Conservation (phyloP, 2,888 invertebrate species). For the Drosophila paramelanica region DNA sequence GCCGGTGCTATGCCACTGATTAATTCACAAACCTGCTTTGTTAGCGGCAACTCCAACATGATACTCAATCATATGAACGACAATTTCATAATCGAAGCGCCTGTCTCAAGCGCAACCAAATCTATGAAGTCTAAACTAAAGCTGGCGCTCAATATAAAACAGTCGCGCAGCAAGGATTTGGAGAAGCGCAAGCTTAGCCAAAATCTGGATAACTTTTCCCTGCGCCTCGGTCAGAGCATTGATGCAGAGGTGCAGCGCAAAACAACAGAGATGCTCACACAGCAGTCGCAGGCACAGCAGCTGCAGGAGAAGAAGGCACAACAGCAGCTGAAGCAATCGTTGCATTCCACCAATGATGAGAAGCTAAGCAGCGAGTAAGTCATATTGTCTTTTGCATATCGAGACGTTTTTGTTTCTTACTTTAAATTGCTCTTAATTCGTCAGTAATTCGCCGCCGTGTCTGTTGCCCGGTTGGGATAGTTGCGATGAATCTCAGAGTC, state of each 20-base stretch:
- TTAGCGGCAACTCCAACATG: constrained; percentile 84
- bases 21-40: constrained; percentile 81
- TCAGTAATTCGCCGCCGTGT: constrained; percentile 83
- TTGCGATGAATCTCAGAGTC: constrained; percentile 86
- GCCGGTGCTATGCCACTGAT: constrained; percentile 52
- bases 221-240: constrained; percentile 82
- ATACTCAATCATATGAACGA: constrained; percentile 84
- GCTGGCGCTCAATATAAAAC: constrained; percentile 44
- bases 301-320: constrained; percentile 31
- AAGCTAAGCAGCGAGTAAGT: constrained; percentile 80
- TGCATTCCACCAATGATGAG: constrained; percentile 79
- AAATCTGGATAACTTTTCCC: constrained; percentile 85
- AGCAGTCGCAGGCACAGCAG: constrained; percentile 54
- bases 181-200: constrained; percentile 85
- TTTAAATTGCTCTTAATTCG: neutral
- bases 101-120: constrained; percentile 17
- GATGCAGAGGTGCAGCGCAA: constrained; percentile 74
- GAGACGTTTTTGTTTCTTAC: neutral
- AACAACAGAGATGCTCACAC: constrained; percentile 66
- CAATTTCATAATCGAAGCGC: constrained; percentile 73
- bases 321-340: constrained; percentile 65
- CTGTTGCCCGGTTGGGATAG: constrained; percentile 85
- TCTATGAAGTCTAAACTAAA: constrained; percentile 38
- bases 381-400: neutral
- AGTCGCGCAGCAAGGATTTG: constrained; percentile 81